phyloP scores from a whole-genome alignment of 2,888 invertebrate species.

The Drosophila meridiana region DNA sequence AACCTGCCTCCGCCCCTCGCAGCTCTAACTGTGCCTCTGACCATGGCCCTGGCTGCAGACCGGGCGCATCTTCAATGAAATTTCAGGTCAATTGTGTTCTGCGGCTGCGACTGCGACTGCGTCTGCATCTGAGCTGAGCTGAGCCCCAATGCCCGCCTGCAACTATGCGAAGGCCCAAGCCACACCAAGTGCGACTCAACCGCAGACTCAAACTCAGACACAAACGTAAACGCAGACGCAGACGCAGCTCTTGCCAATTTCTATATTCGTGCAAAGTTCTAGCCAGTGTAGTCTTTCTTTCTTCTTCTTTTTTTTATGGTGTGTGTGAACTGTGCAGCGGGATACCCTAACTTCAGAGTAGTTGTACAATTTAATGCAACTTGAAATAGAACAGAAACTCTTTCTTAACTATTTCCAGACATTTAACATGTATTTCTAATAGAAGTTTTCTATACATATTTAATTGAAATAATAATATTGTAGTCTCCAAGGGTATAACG shows the following conservation, averaged over 20 bases:
- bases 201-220: constrained; percentile 15
- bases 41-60: constrained; percentile 24
- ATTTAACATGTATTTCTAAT: too few relatives aligned
- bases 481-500: too few relatives aligned
- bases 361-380: too few relatives aligned
- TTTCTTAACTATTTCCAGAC: background rate
- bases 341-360: constrained; percentile 7
- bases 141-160: constrained; percentile 33
- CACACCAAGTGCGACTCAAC: constrained; percentile 16
- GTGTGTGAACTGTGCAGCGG: constrained; percentile 17
- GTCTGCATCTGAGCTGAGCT: constrained; percentile 1
- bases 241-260: constrained; percentile 60
- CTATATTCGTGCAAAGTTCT: constrained; percentile 61
- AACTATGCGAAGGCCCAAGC: constrained; percentile 16
- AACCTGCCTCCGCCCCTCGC: constrained; percentile 18
- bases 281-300: constrained; percentile 18
- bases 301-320: constrained; percentile 15
- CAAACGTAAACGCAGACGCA: constrained; percentile 15
- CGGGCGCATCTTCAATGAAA: constrained; percentile 76
- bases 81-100: constrained; percentile 81
- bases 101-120: constrained; percentile 52
- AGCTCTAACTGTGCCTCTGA: constrained; percentile 16
- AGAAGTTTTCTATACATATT: too few relatives aligned
- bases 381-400: background rate
- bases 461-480: too few relatives aligned